phyloP scores from a whole-genome alignment of 1,140 invertebrate species.

The Tenebrio molitor region DNA sequence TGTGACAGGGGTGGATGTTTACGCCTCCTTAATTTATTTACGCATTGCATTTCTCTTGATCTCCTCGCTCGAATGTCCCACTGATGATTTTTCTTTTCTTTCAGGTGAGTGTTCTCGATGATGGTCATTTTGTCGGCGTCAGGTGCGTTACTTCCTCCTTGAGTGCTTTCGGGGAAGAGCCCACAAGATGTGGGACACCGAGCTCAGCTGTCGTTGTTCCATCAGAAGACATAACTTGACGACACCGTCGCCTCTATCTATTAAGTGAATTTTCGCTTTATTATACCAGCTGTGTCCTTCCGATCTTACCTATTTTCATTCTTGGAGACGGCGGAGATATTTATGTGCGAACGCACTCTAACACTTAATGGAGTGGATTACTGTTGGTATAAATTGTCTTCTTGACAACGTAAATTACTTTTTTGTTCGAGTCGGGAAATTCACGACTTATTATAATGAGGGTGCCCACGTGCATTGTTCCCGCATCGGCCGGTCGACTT shows the following conservation, averaged over 20 bases:
- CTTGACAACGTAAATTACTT: constrained; percentile 15
- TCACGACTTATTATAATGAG: constrained; percentile 12
- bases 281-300: constrained; percentile 52
- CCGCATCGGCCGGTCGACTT: constrained; percentile 14
- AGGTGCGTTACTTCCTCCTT: constrained; percentile 7
- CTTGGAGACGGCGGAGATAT: constrained; percentile 19
- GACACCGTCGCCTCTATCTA: constrained; percentile 32
- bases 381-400: constrained; percentile 12
- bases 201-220: constrained; percentile 50
- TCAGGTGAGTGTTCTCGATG: constrained; percentile 30
- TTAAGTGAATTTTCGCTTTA: constrained; percentile 52
- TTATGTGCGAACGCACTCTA: constrained; percentile 45
- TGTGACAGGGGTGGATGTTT: constrained; percentile 27
- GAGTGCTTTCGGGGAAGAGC: background rate
- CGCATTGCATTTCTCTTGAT: background rate
- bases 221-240: constrained; percentile 50
- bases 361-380: constrained; percentile 42
- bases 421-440: constrained; percentile 2
- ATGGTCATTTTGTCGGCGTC: background rate
- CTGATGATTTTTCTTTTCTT: background rate
- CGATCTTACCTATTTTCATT: constrained; percentile 41
- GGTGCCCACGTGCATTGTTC: constrained; percentile 26
- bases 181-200: constrained; percentile 14
- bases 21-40: background rate
- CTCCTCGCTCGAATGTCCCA: background rate